Evolutionary conservation across 2,797 vertebrate species (phyloP).

Genomic region (Sebastes trivittatus): DNA sequence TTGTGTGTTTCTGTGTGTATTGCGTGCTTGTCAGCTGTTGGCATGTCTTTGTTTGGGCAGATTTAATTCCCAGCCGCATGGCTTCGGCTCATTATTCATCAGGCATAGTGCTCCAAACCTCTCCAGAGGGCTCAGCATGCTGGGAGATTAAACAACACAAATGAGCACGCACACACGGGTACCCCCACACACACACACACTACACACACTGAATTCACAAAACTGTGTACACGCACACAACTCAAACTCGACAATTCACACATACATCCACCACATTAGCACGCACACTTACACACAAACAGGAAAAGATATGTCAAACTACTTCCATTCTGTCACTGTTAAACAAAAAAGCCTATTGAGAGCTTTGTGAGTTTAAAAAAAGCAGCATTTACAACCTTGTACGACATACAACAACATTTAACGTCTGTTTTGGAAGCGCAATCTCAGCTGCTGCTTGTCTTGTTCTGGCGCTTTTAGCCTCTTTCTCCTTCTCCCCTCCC

Average conservation of each 20-base stretch:
- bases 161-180: constrained; percentile 26
- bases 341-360: constrained; percentile 35
- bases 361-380: constrained; percentile 17
- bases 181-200: not conserved
- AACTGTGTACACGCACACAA: not conserved
- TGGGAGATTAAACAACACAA: constrained; percentile 74
- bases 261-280: constrained; percentile 16
- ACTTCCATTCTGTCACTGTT: constrained; percentile 64
- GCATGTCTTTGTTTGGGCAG: constrained; percentile 74
- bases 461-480: constrained; percentile 12
- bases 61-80: constrained; percentile 72
- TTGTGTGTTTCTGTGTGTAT: constrained; percentile 29
- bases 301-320: constrained; percentile 55
- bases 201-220: not conserved
- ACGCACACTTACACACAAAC: constrained; percentile 25
- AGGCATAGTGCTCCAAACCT: constrained; percentile 65
- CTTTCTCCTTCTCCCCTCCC: not conserved
- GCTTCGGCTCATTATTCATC: constrained; percentile 78
- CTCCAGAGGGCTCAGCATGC: constrained; percentile 68
- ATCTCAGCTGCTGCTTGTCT: not conserved
- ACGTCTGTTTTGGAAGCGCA: constrained; percentile 1
- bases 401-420: constrained; percentile 24
- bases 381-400: constrained; percentile 26
- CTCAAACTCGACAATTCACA: not conserved
- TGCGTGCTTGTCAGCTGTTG: constrained; percentile 65